Evolutionary conservation across 2,888 invertebrate genomes (phyloP).

Genomic region (Plebejus anna): DNA sequence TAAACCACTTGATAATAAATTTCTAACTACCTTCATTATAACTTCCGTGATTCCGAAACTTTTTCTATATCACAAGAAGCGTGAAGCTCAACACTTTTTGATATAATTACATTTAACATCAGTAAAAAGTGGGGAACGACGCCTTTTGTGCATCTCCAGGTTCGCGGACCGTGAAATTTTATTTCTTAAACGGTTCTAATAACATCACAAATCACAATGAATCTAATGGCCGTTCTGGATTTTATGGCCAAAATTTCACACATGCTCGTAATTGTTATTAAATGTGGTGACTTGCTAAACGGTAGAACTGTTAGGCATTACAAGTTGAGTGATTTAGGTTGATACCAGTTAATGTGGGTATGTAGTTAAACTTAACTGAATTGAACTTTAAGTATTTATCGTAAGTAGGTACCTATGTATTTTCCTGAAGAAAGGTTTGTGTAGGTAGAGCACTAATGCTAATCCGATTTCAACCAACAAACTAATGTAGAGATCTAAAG

Average conservation of each 20-base stretch:
- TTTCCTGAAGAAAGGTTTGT: too few relatives aligned
- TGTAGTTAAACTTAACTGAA: too few relatives aligned
- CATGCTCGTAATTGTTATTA: conserved; percentile 6
- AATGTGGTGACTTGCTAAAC: conserved; percentile 22
- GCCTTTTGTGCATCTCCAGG: conserved; percentile 50
- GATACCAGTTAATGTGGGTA: neutral
- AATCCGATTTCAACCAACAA: too few relatives aligned
- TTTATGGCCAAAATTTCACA: conserved; percentile 3
- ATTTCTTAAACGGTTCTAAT: conserved; percentile 60
- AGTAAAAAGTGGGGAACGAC: conserved; percentile 16
- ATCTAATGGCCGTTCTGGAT: conserved; percentile 8
- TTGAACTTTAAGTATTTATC: too few relatives aligned
- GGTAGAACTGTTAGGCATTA: conserved; percentile 6
- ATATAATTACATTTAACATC: conserved; percentile 26
- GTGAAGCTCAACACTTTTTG: conserved; percentile 18
- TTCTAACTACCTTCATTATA: neutral
- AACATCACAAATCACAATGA: conserved; percentile 50
- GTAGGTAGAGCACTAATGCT: too few relatives aligned
- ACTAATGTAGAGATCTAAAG: too few relatives aligned
- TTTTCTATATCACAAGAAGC: conserved; percentile 22
- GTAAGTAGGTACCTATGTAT: too few relatives aligned
- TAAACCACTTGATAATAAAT: neutral
- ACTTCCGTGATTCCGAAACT: conserved; percentile 15
- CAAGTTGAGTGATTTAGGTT: conserved; percentile 20
- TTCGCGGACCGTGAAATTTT: conserved; percentile 65